Percentiles rank a stretch among this genome's conserved stretches.
Conservation (phyloP, 64 coral and sea anemone genomes). For the Hydrozoanthus tunicans region DNA sequence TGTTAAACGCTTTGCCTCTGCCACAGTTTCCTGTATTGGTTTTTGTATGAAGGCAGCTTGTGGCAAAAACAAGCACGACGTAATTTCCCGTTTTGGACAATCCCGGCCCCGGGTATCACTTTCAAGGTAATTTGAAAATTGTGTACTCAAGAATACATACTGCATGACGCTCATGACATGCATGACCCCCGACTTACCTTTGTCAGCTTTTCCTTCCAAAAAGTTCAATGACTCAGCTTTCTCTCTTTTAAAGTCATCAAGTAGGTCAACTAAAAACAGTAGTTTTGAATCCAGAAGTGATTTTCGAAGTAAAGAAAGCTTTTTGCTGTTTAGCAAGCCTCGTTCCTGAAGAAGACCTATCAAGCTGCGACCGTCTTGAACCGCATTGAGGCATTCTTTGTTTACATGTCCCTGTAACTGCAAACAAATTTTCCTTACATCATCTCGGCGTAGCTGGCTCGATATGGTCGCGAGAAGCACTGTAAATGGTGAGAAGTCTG, state of each 20-base stretch:
- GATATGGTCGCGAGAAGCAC: constrained; percentile 80
- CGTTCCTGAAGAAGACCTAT: constrained; percentile 70
- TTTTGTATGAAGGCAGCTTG: no score
- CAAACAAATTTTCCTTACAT: constrained; percentile 71
- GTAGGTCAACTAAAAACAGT: constrained; percentile 59
- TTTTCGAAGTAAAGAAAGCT: constrained; percentile 82
- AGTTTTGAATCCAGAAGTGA: constrained; percentile 65
- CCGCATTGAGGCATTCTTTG: constrained; percentile 70
- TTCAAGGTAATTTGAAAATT: no score
- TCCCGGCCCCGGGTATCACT: no score
- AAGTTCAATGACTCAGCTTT: neutral
- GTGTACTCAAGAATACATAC: no score
- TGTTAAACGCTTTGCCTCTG: no score
- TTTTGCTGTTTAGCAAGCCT: constrained; percentile 72
- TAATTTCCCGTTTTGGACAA: no score
- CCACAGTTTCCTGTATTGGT: no score
- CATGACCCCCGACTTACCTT: no score
- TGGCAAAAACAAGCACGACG: no score
- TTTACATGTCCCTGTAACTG: constrained; percentile 78
- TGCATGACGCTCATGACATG: no score
- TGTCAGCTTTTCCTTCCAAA: neutral
- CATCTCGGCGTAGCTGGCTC: constrained; percentile 51
- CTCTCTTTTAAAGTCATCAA: constrained; percentile 76
- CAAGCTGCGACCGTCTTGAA: constrained; percentile 65
- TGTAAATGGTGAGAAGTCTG: constrained; percentile 52